Conservation (phyloP, 1,140 invertebrate genomes). For the Chelonus insularis region DNA sequence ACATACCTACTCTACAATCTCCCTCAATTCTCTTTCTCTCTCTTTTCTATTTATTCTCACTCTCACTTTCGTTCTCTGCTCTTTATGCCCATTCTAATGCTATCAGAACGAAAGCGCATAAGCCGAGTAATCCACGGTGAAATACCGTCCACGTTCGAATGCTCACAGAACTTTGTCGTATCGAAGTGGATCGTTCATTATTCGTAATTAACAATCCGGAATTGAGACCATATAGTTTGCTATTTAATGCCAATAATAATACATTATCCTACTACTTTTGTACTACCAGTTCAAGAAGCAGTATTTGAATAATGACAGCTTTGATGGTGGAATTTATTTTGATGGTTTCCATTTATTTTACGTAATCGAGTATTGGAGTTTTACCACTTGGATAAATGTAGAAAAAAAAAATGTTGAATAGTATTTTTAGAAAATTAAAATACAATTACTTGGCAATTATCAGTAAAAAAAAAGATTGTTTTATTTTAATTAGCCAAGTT, state of each 20-base stretch:
- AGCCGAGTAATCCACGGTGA: constrained; percentile 19
- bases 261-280: neutral
- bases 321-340: too few relatives aligned
- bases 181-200: constrained; percentile 15
- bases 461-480: too few relatives aligned
- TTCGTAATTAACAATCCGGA: constrained; percentile 18
- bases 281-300: too few relatives aligned
- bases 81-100: neutral
- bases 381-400: too few relatives aligned
- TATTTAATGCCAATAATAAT: constrained; percentile 16
- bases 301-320: too few relatives aligned
- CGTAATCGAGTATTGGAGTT: too few relatives aligned
- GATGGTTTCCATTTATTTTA: too few relatives aligned
- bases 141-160: constrained; percentile 17
- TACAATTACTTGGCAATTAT: too few relatives aligned
- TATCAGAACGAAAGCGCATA: constrained; percentile 20
- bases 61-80: neutral
- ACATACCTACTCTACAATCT: neutral
- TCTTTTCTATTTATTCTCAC: neutral
- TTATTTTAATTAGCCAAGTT: too few relatives aligned
- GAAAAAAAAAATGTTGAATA: too few relatives aligned
- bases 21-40: neutral
- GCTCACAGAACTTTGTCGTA: constrained; percentile 16
- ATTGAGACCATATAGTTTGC: constrained; percentile 21
- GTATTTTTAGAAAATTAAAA: too few relatives aligned